phyloP scores from a whole-genome alignment of 92 coral and sea anemone species.

The Nematostella vectensis region DNA sequence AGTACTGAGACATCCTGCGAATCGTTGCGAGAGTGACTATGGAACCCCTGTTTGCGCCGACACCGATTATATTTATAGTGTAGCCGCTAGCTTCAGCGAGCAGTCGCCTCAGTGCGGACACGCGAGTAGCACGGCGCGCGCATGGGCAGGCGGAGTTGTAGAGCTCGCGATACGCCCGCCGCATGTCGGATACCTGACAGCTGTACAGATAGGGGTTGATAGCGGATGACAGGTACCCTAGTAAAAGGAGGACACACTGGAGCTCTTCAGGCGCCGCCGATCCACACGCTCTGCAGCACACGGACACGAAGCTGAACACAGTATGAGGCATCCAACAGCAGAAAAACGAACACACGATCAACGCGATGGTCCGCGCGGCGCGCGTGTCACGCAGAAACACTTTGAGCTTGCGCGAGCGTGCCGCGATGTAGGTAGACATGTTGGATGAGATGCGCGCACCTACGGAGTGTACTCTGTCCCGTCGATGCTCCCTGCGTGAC shows the following conservation, averaged over 20 bases:
- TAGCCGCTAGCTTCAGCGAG: not conserved
- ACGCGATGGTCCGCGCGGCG: constrained; percentile 27
- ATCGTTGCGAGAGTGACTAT: not conserved
- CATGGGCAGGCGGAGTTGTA: not conserved
- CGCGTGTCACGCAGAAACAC: constrained; percentile 16
- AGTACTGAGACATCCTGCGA: not conserved
- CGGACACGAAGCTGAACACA: constrained; percentile 9
- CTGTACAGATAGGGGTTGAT: not conserved
- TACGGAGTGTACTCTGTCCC: not conserved
- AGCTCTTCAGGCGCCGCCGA: not conserved
- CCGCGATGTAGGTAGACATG: not conserved
- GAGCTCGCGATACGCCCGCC: not conserved
- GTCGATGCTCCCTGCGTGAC: not conserved
- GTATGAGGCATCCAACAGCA: constrained; percentile 38
- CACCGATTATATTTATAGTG: not conserved
- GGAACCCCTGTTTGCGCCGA: not conserved
- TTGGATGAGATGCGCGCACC: not conserved
- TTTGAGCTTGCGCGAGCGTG: not conserved
- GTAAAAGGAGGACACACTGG: not conserved
- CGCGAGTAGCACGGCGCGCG: not conserved
- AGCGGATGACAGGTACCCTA: constrained; percentile 1
- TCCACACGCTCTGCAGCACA: not conserved
- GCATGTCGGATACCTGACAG: not conserved
- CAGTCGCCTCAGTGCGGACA: not conserved
- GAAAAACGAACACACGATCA: constrained; percentile 28